phyloP scores from a whole-genome alignment of 2,113 vertebrate species.

The Accipiter virgatus region DNA sequence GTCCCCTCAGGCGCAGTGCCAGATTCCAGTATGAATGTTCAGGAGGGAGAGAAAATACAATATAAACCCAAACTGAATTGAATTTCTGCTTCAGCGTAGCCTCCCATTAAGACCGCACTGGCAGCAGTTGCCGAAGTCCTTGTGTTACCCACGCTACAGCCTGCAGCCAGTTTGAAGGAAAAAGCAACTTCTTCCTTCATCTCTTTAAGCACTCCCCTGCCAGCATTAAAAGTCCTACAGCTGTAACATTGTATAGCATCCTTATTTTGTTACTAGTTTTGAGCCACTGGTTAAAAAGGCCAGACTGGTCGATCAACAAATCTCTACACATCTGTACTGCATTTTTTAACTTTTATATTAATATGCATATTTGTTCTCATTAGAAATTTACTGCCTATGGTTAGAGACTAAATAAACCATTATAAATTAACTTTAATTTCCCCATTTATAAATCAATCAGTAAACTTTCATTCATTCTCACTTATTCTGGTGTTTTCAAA shows the following conservation, averaged over 20 bases:
- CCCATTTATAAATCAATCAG: background rate
- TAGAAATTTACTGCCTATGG: background rate
- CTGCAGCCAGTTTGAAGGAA: slow-evolving; percentile 8
- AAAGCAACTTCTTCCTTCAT: slow-evolving; percentile 11
- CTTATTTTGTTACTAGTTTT: background rate
- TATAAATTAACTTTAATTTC: background rate
- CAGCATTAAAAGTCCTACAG: background rate
- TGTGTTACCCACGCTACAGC: background rate
- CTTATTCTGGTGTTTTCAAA: background rate
- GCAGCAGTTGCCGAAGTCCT: background rate
- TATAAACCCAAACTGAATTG: slow-evolving; percentile 46
- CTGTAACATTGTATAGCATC: background rate
- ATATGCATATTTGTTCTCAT: background rate
- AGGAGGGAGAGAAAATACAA: slow-evolving; percentile 27
- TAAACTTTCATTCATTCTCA: background rate
- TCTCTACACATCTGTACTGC: background rate
- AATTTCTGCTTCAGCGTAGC: slow-evolving; percentile 41
- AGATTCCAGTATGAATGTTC: background rate
- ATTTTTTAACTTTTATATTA: background rate
- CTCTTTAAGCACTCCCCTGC: background rate
- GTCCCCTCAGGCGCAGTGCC: background rate
- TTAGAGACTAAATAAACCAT: background rate
- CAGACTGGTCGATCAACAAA: background rate
- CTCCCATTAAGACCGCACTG: slow-evolving; percentile 6
- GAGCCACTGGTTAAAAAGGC: background rate